Evolutionary conservation across 2,797 vertebrate species (phyloP).

Genomic region (Clarias platycephalus): DNA sequence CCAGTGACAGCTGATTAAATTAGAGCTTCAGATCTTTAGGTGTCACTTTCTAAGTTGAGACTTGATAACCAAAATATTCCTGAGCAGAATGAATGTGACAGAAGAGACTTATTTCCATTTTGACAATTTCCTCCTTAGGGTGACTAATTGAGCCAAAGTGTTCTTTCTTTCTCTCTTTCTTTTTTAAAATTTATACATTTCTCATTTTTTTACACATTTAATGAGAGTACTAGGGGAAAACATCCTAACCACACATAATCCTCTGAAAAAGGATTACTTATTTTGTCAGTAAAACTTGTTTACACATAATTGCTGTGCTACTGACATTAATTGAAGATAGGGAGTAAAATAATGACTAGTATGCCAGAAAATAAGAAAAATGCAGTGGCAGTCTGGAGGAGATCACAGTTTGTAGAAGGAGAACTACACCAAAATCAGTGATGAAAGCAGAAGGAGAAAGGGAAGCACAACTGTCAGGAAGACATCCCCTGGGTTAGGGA

Average conservation of each 20-base stretch:
- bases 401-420: constrained; percentile 20
- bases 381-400: background rate
- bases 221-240: constrained; percentile 11
- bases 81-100: background rate
- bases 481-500: constrained; percentile 65
- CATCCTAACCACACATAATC: constrained; percentile 14
- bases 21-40: background rate
- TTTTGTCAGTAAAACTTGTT: background rate
- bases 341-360: background rate
- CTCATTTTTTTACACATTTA: constrained; percentile 17
- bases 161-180: constrained; percentile 60
- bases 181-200: constrained; percentile 40
- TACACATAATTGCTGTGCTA: background rate
- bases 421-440: constrained; percentile 16
- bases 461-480: constrained; percentile 68
- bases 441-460: constrained; percentile 12
- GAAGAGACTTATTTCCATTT: constrained; percentile 63
- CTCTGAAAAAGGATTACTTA: background rate
- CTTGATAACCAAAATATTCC: constrained; percentile 12
- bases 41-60: background rate
- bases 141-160: constrained; percentile 64
- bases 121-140: constrained; percentile 62
- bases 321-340: background rate
- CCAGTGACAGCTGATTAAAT: background rate
- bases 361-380: background rate